A percentile compares a stretch with the other conserved stretches of the same genome.
These are phyloP conservation scores for Morpho deidamia DNA, from an alignment of 2,888 invertebrate species.

Conservation along the genomic window DNA sequence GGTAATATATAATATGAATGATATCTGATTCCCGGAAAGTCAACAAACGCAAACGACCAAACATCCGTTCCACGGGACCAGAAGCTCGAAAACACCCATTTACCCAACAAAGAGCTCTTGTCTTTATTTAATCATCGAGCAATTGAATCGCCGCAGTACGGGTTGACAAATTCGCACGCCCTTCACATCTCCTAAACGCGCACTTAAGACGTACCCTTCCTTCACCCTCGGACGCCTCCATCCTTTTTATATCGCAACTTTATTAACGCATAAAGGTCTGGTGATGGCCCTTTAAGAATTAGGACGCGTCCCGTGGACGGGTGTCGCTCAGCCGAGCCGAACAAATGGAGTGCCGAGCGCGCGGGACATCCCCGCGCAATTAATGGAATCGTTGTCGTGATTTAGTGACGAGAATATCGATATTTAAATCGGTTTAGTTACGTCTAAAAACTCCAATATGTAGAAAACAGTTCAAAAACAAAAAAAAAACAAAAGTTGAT, in stretches of 20 bases:
- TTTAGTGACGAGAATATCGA: too few relatives aligned
- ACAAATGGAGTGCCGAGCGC: slow-evolving; percentile 71
- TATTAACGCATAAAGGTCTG: slow-evolving; percentile 78
- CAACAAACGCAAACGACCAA: slow-evolving; percentile 1
- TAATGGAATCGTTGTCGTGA: slow-evolving; percentile 58
- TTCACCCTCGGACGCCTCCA: slow-evolving; percentile 74
- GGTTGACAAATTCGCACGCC: slow-evolving; percentile 76
- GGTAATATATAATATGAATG: too few relatives aligned
- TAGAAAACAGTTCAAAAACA: too few relatives aligned
- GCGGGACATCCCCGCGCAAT: slow-evolving; percentile 56
- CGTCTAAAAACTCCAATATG: too few relatives aligned
- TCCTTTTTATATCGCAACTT: slow-evolving; percentile 79
- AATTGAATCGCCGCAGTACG: slow-evolving; percentile 65
- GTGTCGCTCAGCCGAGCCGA: slow-evolving; percentile 57
- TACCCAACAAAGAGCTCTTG: slow-evolving; percentile 45
- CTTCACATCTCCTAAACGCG: slow-evolving; percentile 73
- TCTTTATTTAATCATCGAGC: slow-evolving; percentile 71
- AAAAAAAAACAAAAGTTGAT: too few relatives aligned
- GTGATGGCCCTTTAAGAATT: slow-evolving; percentile 77
- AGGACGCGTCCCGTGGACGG: slow-evolving; percentile 69
- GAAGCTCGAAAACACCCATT: slow-evolving; percentile 40
- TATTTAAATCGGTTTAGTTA: slow-evolving; percentile 49
- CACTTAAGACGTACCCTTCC: slow-evolving; percentile 75
- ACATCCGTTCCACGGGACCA: slow-evolving; percentile 30
- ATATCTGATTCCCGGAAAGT: background rate